Conservation (phyloP, 2,797 vertebrate genomes). For the Molothrus ater region DNA sequence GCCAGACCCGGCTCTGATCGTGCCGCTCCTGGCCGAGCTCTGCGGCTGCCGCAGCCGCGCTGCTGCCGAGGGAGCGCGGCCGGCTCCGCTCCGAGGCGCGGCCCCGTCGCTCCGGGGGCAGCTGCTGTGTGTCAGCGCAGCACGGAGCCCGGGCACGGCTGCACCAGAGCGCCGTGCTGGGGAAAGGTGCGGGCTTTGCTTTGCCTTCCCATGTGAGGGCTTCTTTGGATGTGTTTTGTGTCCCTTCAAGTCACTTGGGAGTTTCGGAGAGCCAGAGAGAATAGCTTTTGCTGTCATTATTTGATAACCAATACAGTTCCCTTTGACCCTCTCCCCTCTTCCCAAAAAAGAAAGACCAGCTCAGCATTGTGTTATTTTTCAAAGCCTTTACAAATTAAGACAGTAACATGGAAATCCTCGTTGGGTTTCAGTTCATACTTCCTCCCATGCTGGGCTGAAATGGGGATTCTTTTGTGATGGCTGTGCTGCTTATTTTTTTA, state of each 20-base stretch:
- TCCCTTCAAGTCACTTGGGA: conserved; percentile 70
- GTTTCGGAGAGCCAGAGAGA: conserved; percentile 64
- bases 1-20: not conserved
- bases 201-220: conserved; percentile 15
- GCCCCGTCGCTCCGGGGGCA: not conserved
- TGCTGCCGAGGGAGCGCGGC: not conserved
- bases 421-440: conserved; percentile 73
- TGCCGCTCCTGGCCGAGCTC: not conserved
- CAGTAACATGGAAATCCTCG: conserved; percentile 72
- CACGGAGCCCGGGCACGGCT: not conserved
- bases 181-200: conserved; percentile 50
- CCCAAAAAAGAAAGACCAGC: conserved; percentile 69
- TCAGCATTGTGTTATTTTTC: conserved; percentile 74
- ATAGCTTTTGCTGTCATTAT: conserved; percentile 73
- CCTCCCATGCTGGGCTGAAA: conserved; percentile 73
- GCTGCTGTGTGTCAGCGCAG: conserved; percentile 1
- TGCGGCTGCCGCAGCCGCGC: not conserved
- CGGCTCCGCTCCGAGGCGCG: conserved; percentile 3
- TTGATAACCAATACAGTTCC: conserved; percentile 71
- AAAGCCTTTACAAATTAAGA: conserved; percentile 74
- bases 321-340: conserved; percentile 71
- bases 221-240: conserved; percentile 71
- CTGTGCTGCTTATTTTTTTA: conserved; percentile 72
- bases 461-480: conserved; percentile 70
- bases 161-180: conserved; percentile 3